Base-by-base conservation (phyloP, 2,113 vertebrate species). In the Nanger granti region DNA sequence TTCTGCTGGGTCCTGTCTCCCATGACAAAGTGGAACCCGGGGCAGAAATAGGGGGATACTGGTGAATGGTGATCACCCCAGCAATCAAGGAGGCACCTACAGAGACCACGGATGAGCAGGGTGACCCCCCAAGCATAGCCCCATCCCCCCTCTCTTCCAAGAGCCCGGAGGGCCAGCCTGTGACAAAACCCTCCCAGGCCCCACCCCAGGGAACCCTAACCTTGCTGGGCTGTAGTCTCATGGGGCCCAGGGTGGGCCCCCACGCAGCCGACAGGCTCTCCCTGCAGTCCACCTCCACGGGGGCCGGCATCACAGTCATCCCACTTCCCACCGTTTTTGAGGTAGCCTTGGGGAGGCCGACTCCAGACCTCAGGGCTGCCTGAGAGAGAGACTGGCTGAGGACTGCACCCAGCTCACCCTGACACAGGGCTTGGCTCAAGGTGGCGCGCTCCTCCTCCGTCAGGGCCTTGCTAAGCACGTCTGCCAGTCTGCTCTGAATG, bases 381-480 rank as follows among this genome's bases (percentile, higher is more conserved):
- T 89, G 97, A 2, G 96, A 86, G 52, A 94, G 20, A 17, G 94
- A 82, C 34, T 95, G 97, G 88, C 80, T 95, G 79, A 98, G 83
- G 47, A 97, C 44, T 0, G 95, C 83, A 0, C 98, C 98, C 49
- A 98, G 96, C 82, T 98, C 96, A 0, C 98, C 98, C 86, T 97
- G 98, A 29, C 96, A 96, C 73, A 98, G 91, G 1, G 97, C 95
- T 66, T 97, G 98, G 89, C 92, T 91, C 66, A 98, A 96, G 0
- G 88, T 49, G 0, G 41, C 60, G 7, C 47, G 22, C 76, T 98
- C 97, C 2, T 97, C 94, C 22, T 94, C 91, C 0, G n/a, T 96
- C 85, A 98, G 86, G 0, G 66, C 86, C 34, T 85, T 95, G 96
- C 91, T 62, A 5, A 98, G 90, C 4, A 92, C 55, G 1, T 97